These are phyloP conservation scores for Centropyge bicolor DNA, from an alignment of 2,797 vertebrate genomes.

Conservation along the genomic window DNA sequence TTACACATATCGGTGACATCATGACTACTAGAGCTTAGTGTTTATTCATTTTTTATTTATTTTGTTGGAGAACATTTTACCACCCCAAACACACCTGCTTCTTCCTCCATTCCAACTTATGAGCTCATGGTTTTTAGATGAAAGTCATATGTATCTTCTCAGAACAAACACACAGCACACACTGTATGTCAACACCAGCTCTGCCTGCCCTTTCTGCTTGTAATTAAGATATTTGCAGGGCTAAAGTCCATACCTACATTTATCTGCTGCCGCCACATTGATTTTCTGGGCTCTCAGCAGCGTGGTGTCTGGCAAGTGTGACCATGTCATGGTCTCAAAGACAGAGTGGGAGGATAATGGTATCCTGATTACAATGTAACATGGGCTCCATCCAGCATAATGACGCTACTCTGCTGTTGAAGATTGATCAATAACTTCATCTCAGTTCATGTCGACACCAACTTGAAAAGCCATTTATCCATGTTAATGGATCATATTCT, in stretches of 20 bases:
- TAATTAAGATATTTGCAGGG: conserved; percentile 18
- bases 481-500: conserved; percentile 15
- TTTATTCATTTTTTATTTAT: neutral
- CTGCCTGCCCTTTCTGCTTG: neutral
- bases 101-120: neutral
- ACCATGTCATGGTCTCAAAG: conserved; percentile 12
- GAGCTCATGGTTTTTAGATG: conserved; percentile 3
- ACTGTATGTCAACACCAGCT: conserved; percentile 1
- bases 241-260: conserved; percentile 20
- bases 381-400: neutral
- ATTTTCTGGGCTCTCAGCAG: conserved; percentile 20
- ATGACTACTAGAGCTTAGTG: neutral
- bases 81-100: conserved; percentile 4
- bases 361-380: conserved; percentile 21
- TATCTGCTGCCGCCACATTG: conserved; percentile 25
- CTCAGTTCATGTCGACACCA: conserved; percentile 22
- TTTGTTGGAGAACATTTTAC: neutral
- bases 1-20: neutral
- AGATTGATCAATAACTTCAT: conserved; percentile 23
- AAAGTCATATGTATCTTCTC: neutral
- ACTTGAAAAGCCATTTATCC: conserved; percentile 32
- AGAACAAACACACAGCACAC: conserved; percentile 2
- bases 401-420: conserved; percentile 12
- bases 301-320: neutral
- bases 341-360: conserved; percentile 20